These are phyloP conservation scores for Heliconius aoede DNA, from an alignment of 2,888 invertebrate genomes.

Conservation along the genomic window DNA sequence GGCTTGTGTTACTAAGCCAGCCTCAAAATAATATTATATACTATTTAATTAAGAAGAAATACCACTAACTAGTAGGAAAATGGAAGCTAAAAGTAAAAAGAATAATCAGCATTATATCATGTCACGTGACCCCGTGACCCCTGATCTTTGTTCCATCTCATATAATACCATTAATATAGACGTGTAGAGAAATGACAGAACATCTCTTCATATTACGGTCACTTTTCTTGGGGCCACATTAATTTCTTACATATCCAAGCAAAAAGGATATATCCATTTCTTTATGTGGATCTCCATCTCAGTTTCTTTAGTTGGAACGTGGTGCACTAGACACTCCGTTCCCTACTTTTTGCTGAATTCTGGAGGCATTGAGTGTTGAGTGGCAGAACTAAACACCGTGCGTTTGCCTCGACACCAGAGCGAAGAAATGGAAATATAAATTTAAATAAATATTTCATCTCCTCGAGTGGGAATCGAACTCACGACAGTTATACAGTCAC, in stretches of 20 bases:
- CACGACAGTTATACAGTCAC: too few relatives aligned
- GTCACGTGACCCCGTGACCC: neutral
- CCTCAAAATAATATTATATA: neutral
- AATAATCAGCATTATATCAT: conserved; percentile 9
- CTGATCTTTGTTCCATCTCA: conserved; percentile 22
- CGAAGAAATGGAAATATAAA: too few relatives aligned
- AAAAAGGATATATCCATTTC: conserved; percentile 9
- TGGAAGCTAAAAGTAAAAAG: neutral
- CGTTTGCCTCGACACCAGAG: too few relatives aligned
- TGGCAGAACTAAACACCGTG: too few relatives aligned
- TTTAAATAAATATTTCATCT: too few relatives aligned
- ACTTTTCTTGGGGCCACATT: conserved; percentile 23
- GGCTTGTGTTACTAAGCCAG: too few relatives aligned
- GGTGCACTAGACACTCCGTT: too few relatives aligned
- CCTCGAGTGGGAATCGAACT: too few relatives aligned
- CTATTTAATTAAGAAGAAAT: neutral
- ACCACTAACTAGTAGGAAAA: neutral
- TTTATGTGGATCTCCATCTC: neutral
- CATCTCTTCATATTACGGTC: conserved; percentile 35
- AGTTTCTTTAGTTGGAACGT: neutral
- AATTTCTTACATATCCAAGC: conserved; percentile 34
- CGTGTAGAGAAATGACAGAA: conserved; percentile 21
- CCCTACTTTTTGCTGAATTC: too few relatives aligned
- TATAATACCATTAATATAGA: conserved; percentile 35
- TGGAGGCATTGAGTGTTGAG: too few relatives aligned